These are phyloP conservation scores for Oxyruncus cristatus DNA, from an alignment of 2,113 vertebrate genomes.

Conservation along the genomic window DNA sequence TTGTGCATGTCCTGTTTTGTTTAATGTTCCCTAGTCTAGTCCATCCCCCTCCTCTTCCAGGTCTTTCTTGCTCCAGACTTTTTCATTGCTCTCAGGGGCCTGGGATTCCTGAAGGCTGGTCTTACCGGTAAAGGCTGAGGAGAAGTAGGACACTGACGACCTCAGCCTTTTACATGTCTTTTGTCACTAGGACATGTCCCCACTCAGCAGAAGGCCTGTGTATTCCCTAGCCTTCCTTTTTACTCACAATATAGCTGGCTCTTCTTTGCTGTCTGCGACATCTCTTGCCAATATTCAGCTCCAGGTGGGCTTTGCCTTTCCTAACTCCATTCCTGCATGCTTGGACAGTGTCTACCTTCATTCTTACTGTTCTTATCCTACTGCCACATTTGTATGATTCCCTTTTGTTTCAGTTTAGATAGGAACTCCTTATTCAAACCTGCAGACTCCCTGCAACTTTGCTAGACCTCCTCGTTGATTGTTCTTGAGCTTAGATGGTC, in stretches of 20 bases:
- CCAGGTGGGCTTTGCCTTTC: neutral
- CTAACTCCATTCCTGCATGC: neutral
- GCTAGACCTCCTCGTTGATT: neutral
- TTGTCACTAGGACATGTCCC: neutral
- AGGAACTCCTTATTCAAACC: neutral
- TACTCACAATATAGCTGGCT: neutral
- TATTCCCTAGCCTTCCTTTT: neutral
- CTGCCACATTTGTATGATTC: neutral
- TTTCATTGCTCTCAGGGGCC: neutral
- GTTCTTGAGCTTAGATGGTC: neutral
- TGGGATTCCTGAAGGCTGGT: neutral
- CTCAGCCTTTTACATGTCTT: neutral
- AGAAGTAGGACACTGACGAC: neutral
- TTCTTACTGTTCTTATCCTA: neutral
- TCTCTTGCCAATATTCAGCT: neutral
- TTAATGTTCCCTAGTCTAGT: neutral
- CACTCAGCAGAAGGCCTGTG: neutral
- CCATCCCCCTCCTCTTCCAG: neutral
- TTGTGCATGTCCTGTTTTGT: neutral
- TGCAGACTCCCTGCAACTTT: neutral
- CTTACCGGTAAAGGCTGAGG: neutral
- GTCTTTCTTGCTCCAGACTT: neutral
- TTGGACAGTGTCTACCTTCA: neutral
- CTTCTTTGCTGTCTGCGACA: neutral
- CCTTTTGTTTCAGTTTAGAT: neutral